Evolutionary conservation across 2,113 vertebrate genomes (phyloP), one percentile per base, ranked within the genome.

Genomic region (Xenotilapia leptura): DNA sequence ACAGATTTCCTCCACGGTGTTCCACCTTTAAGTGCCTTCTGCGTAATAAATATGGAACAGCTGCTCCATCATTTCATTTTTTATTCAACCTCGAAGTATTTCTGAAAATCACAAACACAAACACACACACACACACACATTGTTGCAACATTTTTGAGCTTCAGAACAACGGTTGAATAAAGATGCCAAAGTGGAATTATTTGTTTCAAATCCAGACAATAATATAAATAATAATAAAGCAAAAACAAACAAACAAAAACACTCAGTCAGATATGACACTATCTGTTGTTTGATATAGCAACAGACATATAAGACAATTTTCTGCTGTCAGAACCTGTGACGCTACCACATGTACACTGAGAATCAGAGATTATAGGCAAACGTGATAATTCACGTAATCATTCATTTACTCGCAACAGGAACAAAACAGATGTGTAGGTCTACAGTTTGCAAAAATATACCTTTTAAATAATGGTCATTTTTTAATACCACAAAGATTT

Each of bases 41-140:
- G 17, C 60, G 82, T 90, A 92, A 94, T 93, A 94, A 94, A 95
- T 93, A 94, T 93, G 90, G 86, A 94, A 93, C 92, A 93, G 90
- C 87, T 86, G 88, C 90, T 89, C 83, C 85, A 58, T 90, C 75
- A 36, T 91, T 92, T 94, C 89, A 94, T 94, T 89, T 94, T 85
- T 93, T 94, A 94, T 92, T 94, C 65, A 87, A 84, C 84, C 68
- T 81, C 23, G 23, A 85, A 85, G 87, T 82, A 86, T 86, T 89
- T 86, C 83, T 23, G 60, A 84, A 58, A 87, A 77, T 73, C 82
- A 83, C 81, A 89, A 17, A 60, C 28, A 36, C 58, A 62, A 6
- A 62, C 58, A 83, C 65, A 54, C 33, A 79, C 6, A 21, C 26
- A 85, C 9, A 21, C 26, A 85, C 9, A 36, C 82, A 82, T 17